Conservation (phyloP, 1,140 invertebrate genomes). For the Brachionus plicatilis region DNA sequence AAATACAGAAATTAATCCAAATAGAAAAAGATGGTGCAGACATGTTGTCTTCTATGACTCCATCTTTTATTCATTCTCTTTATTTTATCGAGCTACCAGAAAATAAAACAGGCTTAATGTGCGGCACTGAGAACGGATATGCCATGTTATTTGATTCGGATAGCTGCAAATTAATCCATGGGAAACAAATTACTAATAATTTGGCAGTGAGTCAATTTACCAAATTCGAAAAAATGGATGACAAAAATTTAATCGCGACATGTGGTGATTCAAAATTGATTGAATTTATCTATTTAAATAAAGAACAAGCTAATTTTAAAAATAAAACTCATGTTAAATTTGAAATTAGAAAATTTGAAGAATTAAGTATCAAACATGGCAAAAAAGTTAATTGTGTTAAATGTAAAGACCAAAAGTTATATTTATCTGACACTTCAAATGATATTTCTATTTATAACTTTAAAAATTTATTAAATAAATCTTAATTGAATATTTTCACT, state of each 20-base stretch:
- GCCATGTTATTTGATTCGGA: not conserved
- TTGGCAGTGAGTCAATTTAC: not conserved
- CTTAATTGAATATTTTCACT: not conserved
- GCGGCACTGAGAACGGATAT: slow-evolving; percentile 7
- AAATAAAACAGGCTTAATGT: not conserved
- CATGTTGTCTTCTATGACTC: slow-evolving; percentile 10
- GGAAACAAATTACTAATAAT: not conserved
- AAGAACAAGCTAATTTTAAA: not conserved
- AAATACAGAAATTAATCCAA: not conserved
- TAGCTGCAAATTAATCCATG: not conserved
- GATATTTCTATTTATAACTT: not conserved
- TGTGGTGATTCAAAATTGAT: slow-evolving; percentile 15
- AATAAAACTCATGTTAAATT: not conserved
- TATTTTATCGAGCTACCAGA: not conserved
- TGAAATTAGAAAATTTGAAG: not conserved
- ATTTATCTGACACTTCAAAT: not conserved
- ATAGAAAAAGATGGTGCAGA: not conserved
- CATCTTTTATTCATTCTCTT: not conserved
- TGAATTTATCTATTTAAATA: not conserved
- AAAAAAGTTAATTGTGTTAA: slow-evolving; percentile 1
- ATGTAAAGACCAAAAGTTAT: not conserved
- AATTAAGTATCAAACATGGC: not conserved
- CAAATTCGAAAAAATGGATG: not conserved
- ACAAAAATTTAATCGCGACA: not conserved
- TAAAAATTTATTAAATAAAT: not conserved